Evolutionary conservation across 1,140 invertebrate species (phyloP), one percentile per base, ranked within the genome.

Genomic region (Hylaeus anthracinus): DNA sequence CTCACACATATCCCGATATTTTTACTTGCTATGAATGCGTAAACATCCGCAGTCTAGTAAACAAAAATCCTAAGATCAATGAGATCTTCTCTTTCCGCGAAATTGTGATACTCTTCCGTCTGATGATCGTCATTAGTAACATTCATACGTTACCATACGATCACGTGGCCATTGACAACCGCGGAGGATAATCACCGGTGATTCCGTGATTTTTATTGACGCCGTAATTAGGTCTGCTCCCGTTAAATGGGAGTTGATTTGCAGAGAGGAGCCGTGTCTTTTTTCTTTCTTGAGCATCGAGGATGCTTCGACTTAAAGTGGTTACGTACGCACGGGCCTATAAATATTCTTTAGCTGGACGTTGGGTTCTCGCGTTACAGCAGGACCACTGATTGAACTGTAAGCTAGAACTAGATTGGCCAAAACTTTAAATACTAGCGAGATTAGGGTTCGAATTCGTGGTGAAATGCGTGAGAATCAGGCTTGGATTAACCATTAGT

Each of bases 261-360:
- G 0, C 39, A 65, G 61, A 37, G 5, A 79, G 72, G 63, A 53
- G 64, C 63, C 45, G 45, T 43, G 51, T 71, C 45, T 79, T 72
- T 82, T 72, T 82, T 72, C 41, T 41, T 76, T 72, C 73, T 79
- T 66, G 1, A n/a, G 74, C 69, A 78, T 82, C 80, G 67, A 82
- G 75, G 75, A 82, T 82, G 80, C 75, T 79, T 79, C 60, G 80
- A 82, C 45, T 82, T 65, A 79, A 78, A 82, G 75, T 71, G 81
- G 75, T 79, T 73, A 73, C 81, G 75, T 55, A 72, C 69, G 74
- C 55, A 69, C 76, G 43, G 26, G 70, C 61, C 81, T 82, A 82
- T 82, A 82, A 82, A 82, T 82, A 82, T 82, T 82, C 81, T 82
- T 82, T 82, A 82, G 75, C 80, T 79, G 80, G 69, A 82, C 81